Evolutionary conservation across 2,888 invertebrate species (phyloP).

Genomic region (Hirtodrosophila trivittata): DNA sequence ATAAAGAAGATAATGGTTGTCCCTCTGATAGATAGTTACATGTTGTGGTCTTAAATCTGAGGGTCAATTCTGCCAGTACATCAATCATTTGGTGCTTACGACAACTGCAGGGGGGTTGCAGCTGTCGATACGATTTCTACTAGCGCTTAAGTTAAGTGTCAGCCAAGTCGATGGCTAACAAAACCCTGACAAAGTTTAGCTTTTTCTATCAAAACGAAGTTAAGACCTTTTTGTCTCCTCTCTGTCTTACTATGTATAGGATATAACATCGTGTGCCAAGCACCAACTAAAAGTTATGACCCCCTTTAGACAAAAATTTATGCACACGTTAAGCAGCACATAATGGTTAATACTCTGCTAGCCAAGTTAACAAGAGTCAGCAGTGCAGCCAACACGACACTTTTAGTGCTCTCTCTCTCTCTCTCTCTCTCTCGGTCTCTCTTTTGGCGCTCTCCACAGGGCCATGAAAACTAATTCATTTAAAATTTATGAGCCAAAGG

Average conservation of each 20-base stretch:
- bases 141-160: too few relatives aligned
- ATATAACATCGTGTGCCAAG: slow-evolving; percentile 58
- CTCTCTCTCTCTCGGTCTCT: too few relatives aligned
- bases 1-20: too few relatives aligned
- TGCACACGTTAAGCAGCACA: slow-evolving; percentile 64
- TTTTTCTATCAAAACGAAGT: too few relatives aligned
- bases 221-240: too few relatives aligned
- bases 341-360: slow-evolving; percentile 49
- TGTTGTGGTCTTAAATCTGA: too few relatives aligned
- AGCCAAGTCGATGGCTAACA: too few relatives aligned
- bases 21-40: too few relatives aligned
- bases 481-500: slow-evolving; percentile 67
- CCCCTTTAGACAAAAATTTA: slow-evolving; percentile 50
- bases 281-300: slow-evolving; percentile 57
- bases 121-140: too few relatives aligned
- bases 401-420: slow-evolving; percentile 22
- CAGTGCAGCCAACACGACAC: slow-evolving; percentile 44
- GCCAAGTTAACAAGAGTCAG: slow-evolving; percentile 40
- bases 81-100: slow-evolving; percentile 43
- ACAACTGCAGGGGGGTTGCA: slow-evolving; percentile 1
- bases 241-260: too few relatives aligned
- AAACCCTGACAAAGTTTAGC: too few relatives aligned
- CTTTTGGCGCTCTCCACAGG: slow-evolving; percentile 1
- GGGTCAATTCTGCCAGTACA: slow-evolving; percentile 35
- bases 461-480: slow-evolving; percentile 75